These are phyloP conservation scores for Physella acuta DNA, from an alignment of 1,140 invertebrate species.

Conservation along the genomic window DNA sequence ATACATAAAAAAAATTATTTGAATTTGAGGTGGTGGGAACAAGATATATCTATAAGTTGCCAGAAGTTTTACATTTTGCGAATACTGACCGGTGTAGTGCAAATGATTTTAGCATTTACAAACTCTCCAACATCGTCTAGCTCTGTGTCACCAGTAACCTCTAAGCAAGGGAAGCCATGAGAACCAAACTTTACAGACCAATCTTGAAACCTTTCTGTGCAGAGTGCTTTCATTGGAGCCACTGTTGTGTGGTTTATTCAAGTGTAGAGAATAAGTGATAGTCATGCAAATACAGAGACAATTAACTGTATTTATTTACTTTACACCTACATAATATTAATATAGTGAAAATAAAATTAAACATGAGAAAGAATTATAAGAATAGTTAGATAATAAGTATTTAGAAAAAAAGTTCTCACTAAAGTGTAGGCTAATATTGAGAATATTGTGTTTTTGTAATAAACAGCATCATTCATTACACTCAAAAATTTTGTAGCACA, in stretches of 20 bases:
- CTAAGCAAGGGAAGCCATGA: constrained; percentile 68
- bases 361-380: too few relatives aligned
- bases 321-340: background rate
- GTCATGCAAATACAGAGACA: too few relatives aligned
- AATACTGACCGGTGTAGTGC: constrained; percentile 71
- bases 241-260: too few relatives aligned
- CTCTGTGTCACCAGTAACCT: constrained; percentile 77
- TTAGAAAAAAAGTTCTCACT: too few relatives aligned
- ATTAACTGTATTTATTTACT: too few relatives aligned
- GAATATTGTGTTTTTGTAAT: too few relatives aligned
- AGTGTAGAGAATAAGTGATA: too few relatives aligned
- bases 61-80: background rate
- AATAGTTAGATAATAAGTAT: too few relatives aligned
- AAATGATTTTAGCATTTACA: constrained; percentile 66
- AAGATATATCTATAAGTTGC: background rate
- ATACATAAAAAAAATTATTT: too few relatives aligned
- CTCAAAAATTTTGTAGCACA: too few relatives aligned
- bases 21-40: background rate
- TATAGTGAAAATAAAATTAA: background rate
- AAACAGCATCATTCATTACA: too few relatives aligned
- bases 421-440: too few relatives aligned
- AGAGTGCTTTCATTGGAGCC: constrained; percentile 79
- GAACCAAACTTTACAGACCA: constrained; percentile 73
- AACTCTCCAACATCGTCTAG: constrained; percentile 65
- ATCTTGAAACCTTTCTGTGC: constrained; percentile 71